Evolutionary conservation across 2,888 invertebrate species (phyloP).

Genomic region (Agrotis clavis): DNA sequence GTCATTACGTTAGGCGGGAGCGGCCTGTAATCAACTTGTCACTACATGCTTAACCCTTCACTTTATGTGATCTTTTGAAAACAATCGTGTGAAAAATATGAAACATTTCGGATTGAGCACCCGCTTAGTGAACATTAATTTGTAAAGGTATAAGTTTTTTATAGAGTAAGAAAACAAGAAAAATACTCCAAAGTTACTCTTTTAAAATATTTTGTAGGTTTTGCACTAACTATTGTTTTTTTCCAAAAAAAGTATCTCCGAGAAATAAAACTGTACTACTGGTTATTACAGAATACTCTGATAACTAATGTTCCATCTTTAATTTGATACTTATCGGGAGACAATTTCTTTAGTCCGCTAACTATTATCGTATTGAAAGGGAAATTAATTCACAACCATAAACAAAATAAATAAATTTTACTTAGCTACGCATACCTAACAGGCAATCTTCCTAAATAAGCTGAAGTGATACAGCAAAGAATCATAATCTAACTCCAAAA

Average conservation of each 20-base stretch:
- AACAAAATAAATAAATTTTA: not conserved
- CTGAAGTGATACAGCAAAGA: conserved; percentile 5
- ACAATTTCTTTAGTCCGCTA: not conserved
- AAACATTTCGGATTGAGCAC: not conserved
- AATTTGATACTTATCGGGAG: not conserved
- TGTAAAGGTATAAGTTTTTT: too few species aligned
- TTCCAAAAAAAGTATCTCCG: too few species aligned
- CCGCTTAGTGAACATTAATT: too few species aligned
- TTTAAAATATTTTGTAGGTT: not conserved
- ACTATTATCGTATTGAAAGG: not conserved
- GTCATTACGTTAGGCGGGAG: conserved; percentile 44
- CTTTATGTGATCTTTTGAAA: conserved; percentile 25
- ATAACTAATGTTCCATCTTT: not conserved
- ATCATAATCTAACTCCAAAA: conserved; percentile 45
- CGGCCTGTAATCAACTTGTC: conserved; percentile 56
- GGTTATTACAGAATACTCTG: too few species aligned
- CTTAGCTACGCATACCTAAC: too few species aligned
- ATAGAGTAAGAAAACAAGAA: not conserved
- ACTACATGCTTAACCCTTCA: conserved; percentile 44
- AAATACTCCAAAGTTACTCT: not conserved
- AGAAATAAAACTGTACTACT: too few species aligned
- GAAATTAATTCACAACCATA: too few species aligned
- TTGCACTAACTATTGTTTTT: too few species aligned
- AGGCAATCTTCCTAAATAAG: conserved; percentile 1
- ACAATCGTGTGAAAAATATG: too few species aligned